Evolutionary conservation across 2,113 vertebrate genomes (phyloP), one percentile per base, ranked within the genome.

Genomic region (Aramus guarauna): DNA sequence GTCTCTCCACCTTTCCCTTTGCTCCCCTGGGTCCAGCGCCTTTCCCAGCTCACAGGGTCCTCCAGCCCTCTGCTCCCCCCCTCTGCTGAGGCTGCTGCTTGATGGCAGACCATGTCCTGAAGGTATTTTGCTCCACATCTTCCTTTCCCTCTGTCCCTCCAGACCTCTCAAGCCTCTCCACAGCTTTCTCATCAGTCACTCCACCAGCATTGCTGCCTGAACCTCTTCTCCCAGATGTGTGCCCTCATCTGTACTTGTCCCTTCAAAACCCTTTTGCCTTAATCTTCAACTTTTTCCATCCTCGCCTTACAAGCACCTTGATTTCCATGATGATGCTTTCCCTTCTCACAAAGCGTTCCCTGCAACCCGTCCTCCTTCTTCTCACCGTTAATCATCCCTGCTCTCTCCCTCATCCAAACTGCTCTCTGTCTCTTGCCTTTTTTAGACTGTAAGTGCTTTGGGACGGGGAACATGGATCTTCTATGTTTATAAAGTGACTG

Each of bases 401-500:
- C n/a, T 75, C 74, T 60, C 83, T 91, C 84, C 45, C 77, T 82
- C 90, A 50, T 94, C 92, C 69, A 76, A 92, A 88, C 95, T 50
- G 71, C 90, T 96, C 88, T 47, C 52, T 56, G 77, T 24, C 94
- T 95, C 91, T 96, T 97, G 94, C 97, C 96, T 97, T 97, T 96
- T 97, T 97, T 97, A 97, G 95, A 10, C 89, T 6, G 23, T 85
- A 76, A 96, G 92, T 87, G 84, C 95, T 91, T 96, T 94, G 95
- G 94, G 95, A 90, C 92, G 86, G 67, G 92, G 84, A 96, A 71
- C 91, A 88, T 88, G 74, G 78, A 95, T 97, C 95, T 95, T 90
- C 81, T 27, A 1, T 97, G 96, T 97, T 96, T 97, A 97, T 83
- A 90, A 83, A 97, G 75, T 47, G 91, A 69, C 91, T 79, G 89